Conservation (phyloP, 2,888 invertebrate species). For the Brenthis hecate region DNA sequence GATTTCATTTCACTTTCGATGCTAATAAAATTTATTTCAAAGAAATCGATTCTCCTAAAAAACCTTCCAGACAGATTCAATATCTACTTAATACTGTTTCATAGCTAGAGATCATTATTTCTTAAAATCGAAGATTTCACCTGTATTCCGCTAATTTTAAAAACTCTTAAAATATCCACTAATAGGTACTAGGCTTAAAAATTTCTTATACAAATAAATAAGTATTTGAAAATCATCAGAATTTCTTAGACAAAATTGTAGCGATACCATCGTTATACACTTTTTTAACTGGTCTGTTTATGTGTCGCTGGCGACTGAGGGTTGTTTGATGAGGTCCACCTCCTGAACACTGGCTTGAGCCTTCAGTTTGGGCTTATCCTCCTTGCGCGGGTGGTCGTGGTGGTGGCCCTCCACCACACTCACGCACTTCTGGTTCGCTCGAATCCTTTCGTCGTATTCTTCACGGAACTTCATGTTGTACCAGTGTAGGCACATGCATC, state of each 20-base stretch:
- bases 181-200: no score
- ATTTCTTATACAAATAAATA: no score
- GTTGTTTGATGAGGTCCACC: slow-evolving; percentile 81
- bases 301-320: slow-evolving; percentile 73
- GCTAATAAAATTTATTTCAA: no score
- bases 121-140: no score
- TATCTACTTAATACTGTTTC: no score
- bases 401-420: slow-evolving; percentile 72
- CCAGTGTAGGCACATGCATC: slow-evolving; percentile 87
- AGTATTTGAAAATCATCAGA: background rate
- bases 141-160: no score
- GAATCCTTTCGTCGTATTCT: slow-evolving; percentile 63
- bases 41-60: no score
- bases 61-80: no score
- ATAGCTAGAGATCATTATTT: no score
- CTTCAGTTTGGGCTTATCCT: slow-evolving; percentile 64
- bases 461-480: slow-evolving; percentile 75
- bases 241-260: slow-evolving; percentile 18
- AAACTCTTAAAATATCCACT: no score
- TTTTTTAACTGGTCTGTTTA: slow-evolving; percentile 57
- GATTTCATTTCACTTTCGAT: no score
- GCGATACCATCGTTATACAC: slow-evolving; percentile 24
- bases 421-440: slow-evolving; percentile 73
- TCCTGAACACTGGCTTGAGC: slow-evolving; percentile 79
- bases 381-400: slow-evolving; percentile 39